Base-by-base conservation (phyloP, 2,888 invertebrate genomes). In the Augochlorella aurata region DNA sequence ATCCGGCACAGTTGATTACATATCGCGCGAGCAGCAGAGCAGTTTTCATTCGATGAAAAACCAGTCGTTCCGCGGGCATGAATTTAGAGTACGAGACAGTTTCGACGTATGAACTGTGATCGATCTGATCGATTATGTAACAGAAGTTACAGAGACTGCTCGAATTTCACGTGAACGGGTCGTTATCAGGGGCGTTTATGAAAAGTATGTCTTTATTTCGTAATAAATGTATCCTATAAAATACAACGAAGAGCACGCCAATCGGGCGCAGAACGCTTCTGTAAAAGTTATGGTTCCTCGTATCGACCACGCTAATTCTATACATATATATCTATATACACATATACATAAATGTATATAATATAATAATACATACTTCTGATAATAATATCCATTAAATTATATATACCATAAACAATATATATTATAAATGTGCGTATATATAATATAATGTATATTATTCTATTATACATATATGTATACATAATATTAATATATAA, bases 121-220 rank as follows among this genome's bases (percentile, higher is more conserved):
- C 3, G 21, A 10, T 29, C 4, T 21, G 54, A 54, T 58, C 54
- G 7, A 54, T 21, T 54, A 21, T 21, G 54, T 10, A 21, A 0
- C 54, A 58, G 54, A 24, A 5, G 54, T 54, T 54, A 4, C 21
- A 2, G 4, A 24, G 1, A 24, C 21, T n/a, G 24, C 14, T 58
- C 14, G 21, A 24, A 24, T 21, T 58, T 5, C 21, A 14, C 24
- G 5, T 14, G 14, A 21, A 54, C 10, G 24, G 54, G 54, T 58
- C 12, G 24, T 24, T 24, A 24, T 14, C 14, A 24, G 21, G n/a
- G 65, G 14, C 3, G 14, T 24, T 87, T 87, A 87, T 72, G 79
- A 86, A 89, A 91, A 85, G 84, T 61, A 84, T 75, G 81, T 38
- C 89, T 82, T 91, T 91, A 90, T 91, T 91, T 38, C 71, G 77